Base-by-base conservation (phyloP, 2,888 invertebrate genomes). In the Andrena flavipes region DNA sequence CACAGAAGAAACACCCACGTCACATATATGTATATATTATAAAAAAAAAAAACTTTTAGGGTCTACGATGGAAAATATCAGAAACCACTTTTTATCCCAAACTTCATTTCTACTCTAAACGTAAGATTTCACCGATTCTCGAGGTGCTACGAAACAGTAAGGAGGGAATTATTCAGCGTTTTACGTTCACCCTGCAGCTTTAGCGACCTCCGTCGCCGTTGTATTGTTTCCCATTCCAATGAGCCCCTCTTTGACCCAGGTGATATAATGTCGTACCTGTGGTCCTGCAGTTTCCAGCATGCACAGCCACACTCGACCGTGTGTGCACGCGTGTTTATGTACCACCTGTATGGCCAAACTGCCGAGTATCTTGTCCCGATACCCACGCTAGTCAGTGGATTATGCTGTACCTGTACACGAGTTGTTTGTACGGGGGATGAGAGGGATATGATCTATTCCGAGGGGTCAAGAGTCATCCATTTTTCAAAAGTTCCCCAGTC, bases 361-460 rank as follows among this genome's bases (percentile, higher is more conserved):
- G 76, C 49, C 54, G 74, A 62, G 73, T 26, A 69, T 51, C 62
- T 26, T 23, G 56, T 56, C 23, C 42, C 33, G 62, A 51, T 49
- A 35, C 48, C 64, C 54, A 74, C 67, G 75, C 51, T 33, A 69
- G 51, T 42, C 70, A 56, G 68, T 76, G 81, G 82, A 87, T 86
- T 86, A 86, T 79, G 80, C 77, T 80, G 79, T 79, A 76, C 75
- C 74, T 48, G 76, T 76, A 73, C 74, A 76, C 49, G 71, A 85
- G 76, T 87, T 87, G 86, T 88, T 84, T 85, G 83, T 73, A 76
- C 84, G 78, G 70, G 42, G 84, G 78, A 75, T 86, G 84, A 88
- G 82, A 73, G 82, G 70, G 82, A 77, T 82, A 85, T 65, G 42
- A 64, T 64, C 64, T 23, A 64, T 64, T 48, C 42, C 20, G 35